Evolutionary conservation across 2,888 invertebrate genomes (phyloP).

Genomic region (Miltochrista miniata): DNA sequence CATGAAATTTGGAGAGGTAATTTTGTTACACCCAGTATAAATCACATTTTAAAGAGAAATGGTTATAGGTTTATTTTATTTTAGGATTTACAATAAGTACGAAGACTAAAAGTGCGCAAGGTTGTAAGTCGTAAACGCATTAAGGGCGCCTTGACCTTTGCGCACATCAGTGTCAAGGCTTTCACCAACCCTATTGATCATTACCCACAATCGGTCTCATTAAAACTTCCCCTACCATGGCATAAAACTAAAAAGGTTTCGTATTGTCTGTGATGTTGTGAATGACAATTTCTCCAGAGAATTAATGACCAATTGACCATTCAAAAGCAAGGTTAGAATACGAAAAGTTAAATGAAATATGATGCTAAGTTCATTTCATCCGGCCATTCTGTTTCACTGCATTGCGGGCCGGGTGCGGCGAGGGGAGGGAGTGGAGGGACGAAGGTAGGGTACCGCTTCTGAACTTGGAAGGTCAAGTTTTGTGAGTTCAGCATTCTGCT

Average conservation of each 20-base stretch:
- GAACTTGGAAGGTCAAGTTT: slow-evolving; percentile 77
- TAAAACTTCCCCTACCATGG: slow-evolving; percentile 40
- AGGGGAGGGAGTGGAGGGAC: slow-evolving; percentile 34
- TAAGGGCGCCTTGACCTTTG: slow-evolving; percentile 67
- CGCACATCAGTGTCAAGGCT: slow-evolving; percentile 62
- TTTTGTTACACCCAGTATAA: too few species aligned
- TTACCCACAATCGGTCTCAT: slow-evolving; percentile 47
- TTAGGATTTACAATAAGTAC: slow-evolving; percentile 44
- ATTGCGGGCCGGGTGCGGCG: slow-evolving; percentile 69
- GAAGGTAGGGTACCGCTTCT: slow-evolving; percentile 51
- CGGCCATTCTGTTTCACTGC: slow-evolving; percentile 72
- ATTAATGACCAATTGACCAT: slow-evolving; percentile 27
- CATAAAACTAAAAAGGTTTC: slow-evolving; percentile 43
- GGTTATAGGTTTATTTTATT: slow-evolving; percentile 49
- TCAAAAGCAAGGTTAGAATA: too few species aligned
- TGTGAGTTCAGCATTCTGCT: slow-evolving; percentile 60
- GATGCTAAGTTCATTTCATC: slow-evolving; percentile 22
- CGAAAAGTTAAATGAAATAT: too few species aligned
- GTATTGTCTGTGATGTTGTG: slow-evolving; percentile 37
- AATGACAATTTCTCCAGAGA: slow-evolving; percentile 31
- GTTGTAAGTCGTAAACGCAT: slow-evolving; percentile 60
- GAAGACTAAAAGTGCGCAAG: slow-evolving; percentile 65
- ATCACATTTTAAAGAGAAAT: slow-evolving; percentile 35
- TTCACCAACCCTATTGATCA: slow-evolving; percentile 47
- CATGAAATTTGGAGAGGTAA: too few species aligned